Base-by-base conservation (phyloP, 2,113 vertebrate genomes). In the Siphamia tubifer region DNA sequence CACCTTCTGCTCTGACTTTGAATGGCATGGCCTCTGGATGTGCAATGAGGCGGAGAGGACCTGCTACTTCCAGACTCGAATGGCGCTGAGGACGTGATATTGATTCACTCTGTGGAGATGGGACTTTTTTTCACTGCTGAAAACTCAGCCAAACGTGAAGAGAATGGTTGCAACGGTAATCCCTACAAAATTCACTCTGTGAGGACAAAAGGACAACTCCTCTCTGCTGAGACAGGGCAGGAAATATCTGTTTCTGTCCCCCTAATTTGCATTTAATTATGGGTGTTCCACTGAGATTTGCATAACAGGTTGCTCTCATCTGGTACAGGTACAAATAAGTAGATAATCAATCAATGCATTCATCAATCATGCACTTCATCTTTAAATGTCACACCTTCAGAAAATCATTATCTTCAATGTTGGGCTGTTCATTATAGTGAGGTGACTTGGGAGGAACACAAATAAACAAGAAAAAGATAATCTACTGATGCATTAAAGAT, bases 201-300 rank as follows among this genome's bases (percentile, higher is more conserved):
- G 68, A 82, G 76, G 78, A 77, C 78, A 85, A 88, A 86, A 80
- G 69, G 69, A 87, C 81, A 53, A n/a, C 49, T 23, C 54, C 53
- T 53, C 15, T 3, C 40, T 9, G 45, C 23, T 9, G 28, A 76
- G 27, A 76, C 25, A 16, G 36, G 40, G 53, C 57, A 73, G 69
- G 68, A 77, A 76, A 72, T 65, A 69, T 84, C 57, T 67, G 32
- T 49, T 11, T 43, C 74, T 4, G 23, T 56, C 56, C 39, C 52
- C 47, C 65, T 83, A 64, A 90, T 90, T 89, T 90, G 82, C 82
- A 86, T 90, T 87, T 90, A 83, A 90, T 87, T 77, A 90, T 15
- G 52, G 68, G 32, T 40, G 63, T 43, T 75, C 58, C 66, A 40
- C 8, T 2, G 64, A 24, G 44, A 88, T 84, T 84, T 89, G 79